Conservation (phyloP, 2,113 vertebrate genomes). For the Dicaeum eximium region DNA sequence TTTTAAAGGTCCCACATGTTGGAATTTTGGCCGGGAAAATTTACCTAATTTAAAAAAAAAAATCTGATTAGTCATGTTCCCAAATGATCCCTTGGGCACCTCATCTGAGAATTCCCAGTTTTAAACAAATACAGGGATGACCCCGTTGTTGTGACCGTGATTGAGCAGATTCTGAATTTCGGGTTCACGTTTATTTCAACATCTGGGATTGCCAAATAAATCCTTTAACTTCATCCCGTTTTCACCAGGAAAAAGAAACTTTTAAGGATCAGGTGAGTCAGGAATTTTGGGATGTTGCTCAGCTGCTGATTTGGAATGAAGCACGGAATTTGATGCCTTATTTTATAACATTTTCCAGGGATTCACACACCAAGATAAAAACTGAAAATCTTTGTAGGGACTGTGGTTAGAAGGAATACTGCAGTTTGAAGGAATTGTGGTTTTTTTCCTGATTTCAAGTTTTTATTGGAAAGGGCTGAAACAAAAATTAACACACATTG, state of each 20-base stretch:
- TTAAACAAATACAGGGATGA: neutral
- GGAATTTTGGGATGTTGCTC: neutral
- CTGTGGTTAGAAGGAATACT: neutral
- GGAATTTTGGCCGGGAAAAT: neutral
- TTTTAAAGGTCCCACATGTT: neutral
- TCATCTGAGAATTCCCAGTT: fast-evolving
- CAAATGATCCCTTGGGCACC: neutral
- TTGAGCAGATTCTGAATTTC: neutral
- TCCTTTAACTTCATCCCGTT: neutral
- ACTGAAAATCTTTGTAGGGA: neutral
- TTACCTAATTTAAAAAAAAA: neutral
- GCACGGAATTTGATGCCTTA: fast-evolving
- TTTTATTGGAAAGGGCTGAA: neutral
- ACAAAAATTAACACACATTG: neutral
- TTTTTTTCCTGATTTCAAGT: neutral
- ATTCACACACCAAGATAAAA: neutral
- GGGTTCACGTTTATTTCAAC: neutral
- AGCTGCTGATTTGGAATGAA: neutral
- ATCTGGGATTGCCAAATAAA: neutral
- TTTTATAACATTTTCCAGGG: neutral
- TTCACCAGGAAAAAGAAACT: neutral
- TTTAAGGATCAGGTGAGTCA: fast-evolving
- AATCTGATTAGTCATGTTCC: neutral
- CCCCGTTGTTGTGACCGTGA: fast-evolving
- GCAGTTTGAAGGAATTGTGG: neutral